Base-by-base conservation (phyloP, 1,140 invertebrate genomes). In the Cyclargus thomasi region DNA sequence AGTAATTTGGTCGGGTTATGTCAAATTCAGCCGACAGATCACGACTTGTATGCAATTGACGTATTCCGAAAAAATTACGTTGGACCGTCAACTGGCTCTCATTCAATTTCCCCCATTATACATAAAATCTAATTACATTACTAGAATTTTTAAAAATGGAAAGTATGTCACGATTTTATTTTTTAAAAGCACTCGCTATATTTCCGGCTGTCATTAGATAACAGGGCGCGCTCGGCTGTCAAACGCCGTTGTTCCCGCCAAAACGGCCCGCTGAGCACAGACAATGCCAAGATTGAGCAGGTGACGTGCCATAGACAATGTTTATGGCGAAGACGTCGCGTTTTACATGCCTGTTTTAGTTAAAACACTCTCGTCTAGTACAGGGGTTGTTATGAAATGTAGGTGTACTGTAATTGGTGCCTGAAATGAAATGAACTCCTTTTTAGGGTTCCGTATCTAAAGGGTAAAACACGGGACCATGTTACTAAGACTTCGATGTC, bases 181-280 rank as follows among this genome's bases (percentile, higher is more conserved):
- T 59, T 20, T 20, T 20, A 59, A 59, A 59, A 20, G 55, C 55
- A 59, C 10, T 5, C 55, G 55, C 55, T 17, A 59, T 59, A 18
- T 59, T 59, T 59, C 55, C 55, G 55, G 55, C 55, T 59, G 55
- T 59, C 55, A 59, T 20, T 11, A 59, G 55, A 59, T 59, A 59
- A 47, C 39, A 47, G 39, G 55, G 20, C 55, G 55, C 55, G 55
- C 55, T 59, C 55, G 55, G 18, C 55, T 59, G 55, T 59, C 55
- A 59, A 59, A 59, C 55, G 55, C 55, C 18, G 18, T 59, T 59
- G 55, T 59, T 59, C 55, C 18, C 55, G 55, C 55, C 17, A 59
- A 59, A 59, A 59, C 55, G 55, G 55, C 55, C 55, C 55, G 55
- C 55, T 21, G 55, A 59, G 55, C 55, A 59, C n/a, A 59, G 55